Conservation (phyloP, 2,797 vertebrate species). For the Gymnoscopelus braueri region DNA sequence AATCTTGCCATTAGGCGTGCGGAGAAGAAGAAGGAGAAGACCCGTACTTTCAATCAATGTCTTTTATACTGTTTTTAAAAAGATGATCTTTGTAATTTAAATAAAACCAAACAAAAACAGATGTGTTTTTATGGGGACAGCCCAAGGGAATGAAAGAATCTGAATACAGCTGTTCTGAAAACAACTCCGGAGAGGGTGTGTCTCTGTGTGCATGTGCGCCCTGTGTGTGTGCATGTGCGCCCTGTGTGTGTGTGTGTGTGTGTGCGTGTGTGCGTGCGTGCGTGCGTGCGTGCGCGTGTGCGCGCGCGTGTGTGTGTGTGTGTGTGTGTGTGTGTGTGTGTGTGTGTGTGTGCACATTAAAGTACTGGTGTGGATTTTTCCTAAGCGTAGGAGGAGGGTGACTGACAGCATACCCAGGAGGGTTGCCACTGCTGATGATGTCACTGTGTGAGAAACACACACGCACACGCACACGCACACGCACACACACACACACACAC, state of each 20-base stretch:
- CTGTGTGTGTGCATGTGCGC: not conserved
- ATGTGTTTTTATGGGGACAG: conserved; percentile 49
- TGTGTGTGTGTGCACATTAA: not conserved
- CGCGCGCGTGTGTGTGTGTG: not conserved
- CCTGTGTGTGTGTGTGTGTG: not conserved
- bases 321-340: not conserved
- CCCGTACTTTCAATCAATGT: conserved; percentile 19
- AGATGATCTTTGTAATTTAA: conserved; percentile 69
- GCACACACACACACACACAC: conserved; percentile 6
- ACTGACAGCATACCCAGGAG: conserved; percentile 35
- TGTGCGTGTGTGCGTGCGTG: not conserved
- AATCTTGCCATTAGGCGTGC: conserved; percentile 38
- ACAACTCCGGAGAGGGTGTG: conserved; percentile 5
- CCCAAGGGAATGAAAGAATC: conserved; percentile 63
- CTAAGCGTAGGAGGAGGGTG: conserved; percentile 22
- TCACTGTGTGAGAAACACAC: conserved; percentile 15
- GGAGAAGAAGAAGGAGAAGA: conserved; percentile 27
- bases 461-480: conserved; percentile 21
- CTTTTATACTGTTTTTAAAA: conserved; percentile 41
- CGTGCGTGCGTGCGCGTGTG: not conserved
- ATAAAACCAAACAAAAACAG: conserved; percentile 60
- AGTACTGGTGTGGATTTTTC: conserved; percentile 17
- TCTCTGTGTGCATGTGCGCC: conserved; percentile 12
- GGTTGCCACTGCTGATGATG: conserved; percentile 46
- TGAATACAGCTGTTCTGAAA: conserved; percentile 43